phyloP scores from a whole-genome alignment of 2,113 vertebrate genomes.

The Coryphaenoides rupestris region DNA sequence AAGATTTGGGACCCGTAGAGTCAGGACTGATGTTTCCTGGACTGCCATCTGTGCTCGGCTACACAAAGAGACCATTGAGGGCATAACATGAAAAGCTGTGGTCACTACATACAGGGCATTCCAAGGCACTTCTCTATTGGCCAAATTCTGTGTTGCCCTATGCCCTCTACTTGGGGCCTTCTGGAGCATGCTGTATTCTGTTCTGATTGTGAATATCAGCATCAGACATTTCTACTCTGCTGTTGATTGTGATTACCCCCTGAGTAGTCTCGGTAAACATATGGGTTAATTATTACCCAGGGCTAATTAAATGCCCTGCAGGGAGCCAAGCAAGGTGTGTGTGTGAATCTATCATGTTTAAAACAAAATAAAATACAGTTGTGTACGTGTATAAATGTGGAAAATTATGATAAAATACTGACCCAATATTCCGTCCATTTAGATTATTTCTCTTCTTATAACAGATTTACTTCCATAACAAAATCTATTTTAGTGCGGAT shows the following conservation, averaged over 20 bases:
- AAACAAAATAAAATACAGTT: not conserved
- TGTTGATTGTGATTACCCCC: slow-evolving; percentile 32
- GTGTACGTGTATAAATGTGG: too few species aligned
- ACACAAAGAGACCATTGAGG: slow-evolving; percentile 58
- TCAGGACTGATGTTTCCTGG: slow-evolving; percentile 47
- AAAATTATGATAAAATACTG: too few species aligned
- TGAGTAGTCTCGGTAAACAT: slow-evolving; percentile 28
- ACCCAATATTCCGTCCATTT: not conserved
- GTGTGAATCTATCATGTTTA: not conserved
- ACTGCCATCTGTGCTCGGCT: slow-evolving; percentile 48
- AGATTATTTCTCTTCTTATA: not conserved
- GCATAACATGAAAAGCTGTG: slow-evolving; percentile 51
- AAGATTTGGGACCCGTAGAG: slow-evolving; percentile 29
- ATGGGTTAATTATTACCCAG: slow-evolving; percentile 27
- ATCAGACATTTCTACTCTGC: slow-evolving; percentile 8
- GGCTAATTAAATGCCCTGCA: slow-evolving; percentile 15
- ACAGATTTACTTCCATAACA: too few species aligned
- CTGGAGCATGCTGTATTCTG: not conserved
- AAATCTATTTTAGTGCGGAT: not conserved
- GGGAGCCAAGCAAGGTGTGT: slow-evolving; percentile 9
- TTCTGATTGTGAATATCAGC: not conserved
- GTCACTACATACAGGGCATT: slow-evolving; percentile 47
- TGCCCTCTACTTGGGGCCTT: not conserved
- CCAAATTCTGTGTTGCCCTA: slow-evolving; percentile 37
- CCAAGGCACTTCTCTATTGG: slow-evolving; percentile 34